phyloP scores from a whole-genome alignment of 2,888 invertebrate species.

The Agrochola circellaris region DNA sequence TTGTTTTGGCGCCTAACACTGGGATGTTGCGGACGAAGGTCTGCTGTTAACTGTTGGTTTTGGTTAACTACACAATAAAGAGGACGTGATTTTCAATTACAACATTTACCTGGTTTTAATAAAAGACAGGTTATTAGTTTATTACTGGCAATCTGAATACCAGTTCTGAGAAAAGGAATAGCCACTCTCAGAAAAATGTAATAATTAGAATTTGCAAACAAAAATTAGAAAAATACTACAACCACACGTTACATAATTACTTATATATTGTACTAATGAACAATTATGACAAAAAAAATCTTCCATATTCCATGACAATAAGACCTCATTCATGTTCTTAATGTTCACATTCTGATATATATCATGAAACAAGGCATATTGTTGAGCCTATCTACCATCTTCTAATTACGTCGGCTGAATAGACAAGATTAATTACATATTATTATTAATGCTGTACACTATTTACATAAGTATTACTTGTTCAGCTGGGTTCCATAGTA shows the following conservation, averaged over 20 bases:
- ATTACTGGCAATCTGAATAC: too few relatives aligned
- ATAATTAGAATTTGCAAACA: too few relatives aligned
- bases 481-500: conserved; percentile 13
- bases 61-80: not conserved
- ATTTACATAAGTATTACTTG: conserved; percentile 38
- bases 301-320: conserved; percentile 23
- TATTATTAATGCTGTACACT: conserved; percentile 43
- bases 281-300: conserved; percentile 22
- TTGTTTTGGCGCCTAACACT: too few relatives aligned
- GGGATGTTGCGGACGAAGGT: too few relatives aligned
- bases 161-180: too few relatives aligned
- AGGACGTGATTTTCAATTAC: not conserved
- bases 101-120: not conserved
- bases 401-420: conserved; percentile 59
- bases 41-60: not conserved
- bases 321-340: conserved; percentile 2
- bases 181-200: too few relatives aligned
- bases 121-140: too few relatives aligned
- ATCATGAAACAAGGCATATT: conserved; percentile 50
- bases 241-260: not conserved
- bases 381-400: conserved; percentile 54
- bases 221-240: not conserved
- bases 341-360: conserved; percentile 40
- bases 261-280: not conserved
- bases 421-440: conserved; percentile 58